Percentiles rank a stretch among this genome's conserved stretches.
phyloP scores from a whole-genome alignment of 2,113 vertebrate species.

The Anseranas semipalmata region DNA sequence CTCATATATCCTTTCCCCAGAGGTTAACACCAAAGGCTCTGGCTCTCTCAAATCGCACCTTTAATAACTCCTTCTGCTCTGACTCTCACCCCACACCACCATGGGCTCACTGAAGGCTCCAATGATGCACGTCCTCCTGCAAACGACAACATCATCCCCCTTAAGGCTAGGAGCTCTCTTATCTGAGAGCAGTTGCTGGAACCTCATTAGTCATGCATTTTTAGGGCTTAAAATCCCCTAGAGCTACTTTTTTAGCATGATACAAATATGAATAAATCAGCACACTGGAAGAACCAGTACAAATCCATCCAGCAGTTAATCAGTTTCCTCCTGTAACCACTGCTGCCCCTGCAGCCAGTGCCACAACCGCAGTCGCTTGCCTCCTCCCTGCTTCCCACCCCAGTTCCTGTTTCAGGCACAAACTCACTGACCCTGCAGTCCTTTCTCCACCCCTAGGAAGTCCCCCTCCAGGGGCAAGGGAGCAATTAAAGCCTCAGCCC shows the following conservation, averaged over 20 bases:
- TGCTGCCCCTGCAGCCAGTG: not conserved
- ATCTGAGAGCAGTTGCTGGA: not conserved
- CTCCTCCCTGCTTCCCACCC: not conserved
- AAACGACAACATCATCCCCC: accelerated
- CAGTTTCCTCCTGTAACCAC: not conserved
- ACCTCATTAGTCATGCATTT: accelerated
- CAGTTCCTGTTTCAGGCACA: accelerated
- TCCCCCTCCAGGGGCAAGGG: not conserved
- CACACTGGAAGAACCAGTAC: not conserved
- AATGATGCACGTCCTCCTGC: too few species aligned
- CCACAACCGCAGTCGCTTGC: not conserved
- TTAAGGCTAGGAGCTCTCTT: not conserved
- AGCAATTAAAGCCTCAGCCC: not conserved
- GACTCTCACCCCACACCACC: not conserved
- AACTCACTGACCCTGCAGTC: not conserved
- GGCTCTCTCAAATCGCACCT: not conserved
- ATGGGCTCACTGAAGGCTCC: not conserved
- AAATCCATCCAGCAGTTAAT: not conserved
- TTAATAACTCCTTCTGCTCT: not conserved
- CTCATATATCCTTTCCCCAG: not conserved
- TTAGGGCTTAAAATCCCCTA: not conserved
- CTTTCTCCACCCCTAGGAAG: not conserved
- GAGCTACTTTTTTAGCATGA: not conserved
- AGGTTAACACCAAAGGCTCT: not conserved
- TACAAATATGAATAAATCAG: not conserved